These are phyloP conservation scores for Tetrax tetrax DNA, from an alignment of 2,113 vertebrate genomes.

Conservation along the genomic window DNA sequence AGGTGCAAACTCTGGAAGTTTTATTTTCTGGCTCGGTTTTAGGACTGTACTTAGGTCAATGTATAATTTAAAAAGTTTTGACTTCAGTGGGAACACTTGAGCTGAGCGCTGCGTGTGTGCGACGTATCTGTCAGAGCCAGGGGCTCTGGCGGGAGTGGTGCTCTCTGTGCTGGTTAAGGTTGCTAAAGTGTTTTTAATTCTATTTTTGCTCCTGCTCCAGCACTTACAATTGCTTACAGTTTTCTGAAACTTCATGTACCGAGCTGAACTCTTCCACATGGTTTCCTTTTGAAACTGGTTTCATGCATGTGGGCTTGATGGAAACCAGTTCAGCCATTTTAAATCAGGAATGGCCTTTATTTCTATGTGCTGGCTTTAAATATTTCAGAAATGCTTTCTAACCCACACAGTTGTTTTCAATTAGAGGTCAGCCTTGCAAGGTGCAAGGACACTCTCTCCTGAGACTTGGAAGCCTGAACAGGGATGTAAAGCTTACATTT, in stretches of 20 bases:
- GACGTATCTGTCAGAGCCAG: neutral
- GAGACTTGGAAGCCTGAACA: neutral
- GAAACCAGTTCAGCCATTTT: constrained; percentile 26
- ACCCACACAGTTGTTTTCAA: neutral
- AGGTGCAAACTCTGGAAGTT: neutral
- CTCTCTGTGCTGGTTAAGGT: neutral
- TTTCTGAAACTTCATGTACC: neutral
- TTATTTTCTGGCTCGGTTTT: neutral
- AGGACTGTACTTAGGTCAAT: neutral
- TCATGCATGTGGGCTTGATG: neutral
- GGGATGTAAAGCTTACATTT: neutral
- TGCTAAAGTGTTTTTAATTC: constrained; percentile 9
- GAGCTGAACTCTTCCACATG: neutral
- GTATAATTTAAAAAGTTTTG: constrained; percentile 2
- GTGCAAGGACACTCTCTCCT: neutral
- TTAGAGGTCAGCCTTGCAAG: neutral
- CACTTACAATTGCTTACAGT: neutral
- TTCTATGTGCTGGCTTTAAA: neutral
- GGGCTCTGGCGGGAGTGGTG: neutral
- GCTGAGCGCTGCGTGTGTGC: neutral
- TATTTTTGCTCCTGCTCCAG: neutral
- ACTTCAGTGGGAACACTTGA: neutral
- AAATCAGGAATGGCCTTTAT: neutral
- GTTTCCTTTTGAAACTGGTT: constrained; percentile 14
- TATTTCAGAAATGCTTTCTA: neutral